These are phyloP conservation scores for Aplocera efformata DNA, from an alignment of 2,888 invertebrate species.

Conservation along the genomic window DNA sequence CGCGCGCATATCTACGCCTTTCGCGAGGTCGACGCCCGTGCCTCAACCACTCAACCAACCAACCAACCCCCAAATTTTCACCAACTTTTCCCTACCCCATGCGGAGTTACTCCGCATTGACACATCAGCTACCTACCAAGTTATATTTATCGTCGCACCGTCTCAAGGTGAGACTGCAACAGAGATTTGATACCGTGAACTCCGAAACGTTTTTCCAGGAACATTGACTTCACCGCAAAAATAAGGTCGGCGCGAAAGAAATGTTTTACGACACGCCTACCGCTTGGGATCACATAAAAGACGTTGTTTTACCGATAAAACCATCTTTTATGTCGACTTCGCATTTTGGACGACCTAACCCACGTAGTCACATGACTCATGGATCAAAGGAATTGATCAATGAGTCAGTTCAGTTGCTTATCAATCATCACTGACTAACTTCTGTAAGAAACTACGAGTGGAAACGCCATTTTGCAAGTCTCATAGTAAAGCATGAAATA, in stretches of 20 bases:
- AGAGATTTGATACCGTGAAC: conserved; percentile 26
- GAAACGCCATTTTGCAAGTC: conserved; percentile 1
- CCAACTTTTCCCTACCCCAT: conserved; percentile 36
- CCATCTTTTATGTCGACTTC: conserved; percentile 49
- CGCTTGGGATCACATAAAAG: conserved; percentile 44
- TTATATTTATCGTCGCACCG: conserved; percentile 43
- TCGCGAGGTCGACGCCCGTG: conserved; percentile 76
- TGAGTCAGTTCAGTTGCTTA: not conserved
- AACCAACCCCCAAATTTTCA: conserved; percentile 46
- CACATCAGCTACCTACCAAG: conserved; percentile 33
- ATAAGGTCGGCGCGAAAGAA: conserved; percentile 52
- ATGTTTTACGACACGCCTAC: conserved; percentile 66
- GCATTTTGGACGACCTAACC: conserved; percentile 44
- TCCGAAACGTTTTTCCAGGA: conserved; percentile 45
- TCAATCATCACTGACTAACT: conserved; percentile 6
- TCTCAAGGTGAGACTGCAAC: conserved; percentile 45
- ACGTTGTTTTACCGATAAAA: conserved; percentile 54
- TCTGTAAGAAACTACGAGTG: not conserved
- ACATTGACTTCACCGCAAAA: conserved; percentile 53
- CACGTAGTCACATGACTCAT: conserved; percentile 58
- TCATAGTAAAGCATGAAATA: conserved; percentile 2
- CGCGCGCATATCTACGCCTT: conserved; percentile 69
- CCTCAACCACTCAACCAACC: conserved; percentile 42
- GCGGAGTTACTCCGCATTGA: conserved; percentile 37
- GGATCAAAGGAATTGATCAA: conserved; percentile 14